Base-by-base conservation (phyloP, 2,888 invertebrate genomes). In the Bhutanitis thaidina region DNA sequence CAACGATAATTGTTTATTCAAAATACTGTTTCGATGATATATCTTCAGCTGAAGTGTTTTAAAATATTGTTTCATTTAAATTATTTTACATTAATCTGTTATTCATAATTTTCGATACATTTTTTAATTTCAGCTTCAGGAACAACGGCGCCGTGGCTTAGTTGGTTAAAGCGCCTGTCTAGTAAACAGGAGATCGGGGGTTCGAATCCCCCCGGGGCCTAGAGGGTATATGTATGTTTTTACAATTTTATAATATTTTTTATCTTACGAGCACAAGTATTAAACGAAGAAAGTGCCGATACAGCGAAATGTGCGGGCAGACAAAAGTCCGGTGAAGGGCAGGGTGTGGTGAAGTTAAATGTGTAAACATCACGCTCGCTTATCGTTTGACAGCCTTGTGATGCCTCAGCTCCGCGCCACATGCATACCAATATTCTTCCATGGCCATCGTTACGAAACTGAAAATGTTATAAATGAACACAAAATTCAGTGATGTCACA, bases 391-490 rank as follows among this genome's bases (percentile, higher is more conserved):
- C 92, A 92, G 55, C 71, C 72, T 61, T 81, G 88, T 14, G 87
- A 74, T 1, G 71, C 64, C 34, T 89, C 86, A 7, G 80, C 79
- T 1, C 85, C 79, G 3, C 88, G 79, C 73, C 92, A 90, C 45
- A 90, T 90, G 64, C 94, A 94, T 1, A 93, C 90, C 43, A 83
- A 77, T 39, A 94, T 70, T 43, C 74, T 78, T 0, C 91, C 92
- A 64, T 89, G 90, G 0, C 87, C 90, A 16, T 78, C 74, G 48
- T 90, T 91, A 59, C 90, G 90, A 59, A 93, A 82, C 89, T 90
- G 52, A 38, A 62, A 63, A 34, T 48, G 52, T 20, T 10, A 39
- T 7, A 12, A 32, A 12, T 1, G 2, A 9, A 1, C 9, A 1
- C 1, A 30, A 10, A 30, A 3, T 30, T 10, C 1, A 10, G 0